These are phyloP conservation scores for Synergus gifuensis DNA, from an alignment of 2,888 invertebrate genomes.

Conservation along the genomic window DNA sequence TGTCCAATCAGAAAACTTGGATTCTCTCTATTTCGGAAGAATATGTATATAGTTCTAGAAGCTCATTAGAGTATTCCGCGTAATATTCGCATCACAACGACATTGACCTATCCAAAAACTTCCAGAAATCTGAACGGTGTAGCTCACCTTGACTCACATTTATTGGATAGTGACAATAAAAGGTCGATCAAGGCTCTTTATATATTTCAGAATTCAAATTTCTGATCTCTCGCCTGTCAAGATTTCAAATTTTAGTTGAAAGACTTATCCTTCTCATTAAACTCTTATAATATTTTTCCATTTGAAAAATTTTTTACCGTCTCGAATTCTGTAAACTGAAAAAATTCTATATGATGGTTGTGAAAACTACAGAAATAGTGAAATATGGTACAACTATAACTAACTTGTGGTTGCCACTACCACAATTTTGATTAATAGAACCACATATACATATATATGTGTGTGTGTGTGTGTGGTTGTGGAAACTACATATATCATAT, in stretches of 20 bases:
- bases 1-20: neutral
- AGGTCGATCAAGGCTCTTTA: constrained; percentile 31
- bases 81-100: neutral
- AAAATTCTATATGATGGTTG: too few species aligned
- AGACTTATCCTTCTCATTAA: neutral
- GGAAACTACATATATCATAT: too few species aligned
- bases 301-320: neutral
- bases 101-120: neutral
- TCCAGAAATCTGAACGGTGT: neutral
- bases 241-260: neutral
- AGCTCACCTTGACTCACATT: constrained; percentile 60
- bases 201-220: neutral
- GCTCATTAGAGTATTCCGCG: neutral
- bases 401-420: too few species aligned
- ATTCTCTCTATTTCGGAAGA: neutral
- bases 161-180: neutral
- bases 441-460: too few species aligned
- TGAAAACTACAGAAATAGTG: too few species aligned
- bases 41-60: neutral
- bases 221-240: neutral
- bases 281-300: neutral
- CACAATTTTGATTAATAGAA: too few species aligned
- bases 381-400: too few species aligned
- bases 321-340: neutral
- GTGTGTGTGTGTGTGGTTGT: too few species aligned